Base-by-base conservation (phyloP, 2,113 vertebrate genomes). In the Eleginops maclovinus region DNA sequence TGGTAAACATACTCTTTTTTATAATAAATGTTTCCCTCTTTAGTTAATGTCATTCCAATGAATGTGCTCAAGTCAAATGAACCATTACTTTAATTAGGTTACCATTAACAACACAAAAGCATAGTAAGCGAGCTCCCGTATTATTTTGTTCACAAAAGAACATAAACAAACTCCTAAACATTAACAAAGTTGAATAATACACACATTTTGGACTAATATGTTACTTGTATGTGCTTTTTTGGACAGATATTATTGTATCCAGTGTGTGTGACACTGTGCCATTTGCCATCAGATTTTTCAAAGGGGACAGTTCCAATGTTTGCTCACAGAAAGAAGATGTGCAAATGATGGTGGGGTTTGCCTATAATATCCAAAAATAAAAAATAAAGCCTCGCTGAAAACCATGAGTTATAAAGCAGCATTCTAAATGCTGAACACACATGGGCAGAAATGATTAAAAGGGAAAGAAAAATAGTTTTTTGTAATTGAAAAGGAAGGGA, bases 201-300 rank as follows among this genome's bases (percentile, higher is more conserved):
- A 5, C n/a, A 61, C 58, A 71, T 60, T 59, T 31, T 31, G 6
- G 22, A 19, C 4, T 44, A 26, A 58, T 40, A 8, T 3, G 26
- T 73, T 62, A 46, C 40, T 63, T 67, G 4, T 71, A 50, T n/a
- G 10, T n/a, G 43, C 14, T 50, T 44, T 53, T 64, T 50, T 40
- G 64, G 4, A 24, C 22, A 36, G 19, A 28, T 56, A 5, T 49
- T 69, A 41, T 49, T 54, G 28, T 41, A 65, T 66, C 53, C 22
- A 41, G 21, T 3, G 17, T 43, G 16, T 31, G 67, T 67, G 72
- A 80, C 76, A 62, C 19, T 46, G 50, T 75, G 43, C 74, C 75
- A 82, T 82, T 79, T 74, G 55, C 47, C 67, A 58, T 62, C 50
- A 51, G 43, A 72, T 81, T 87, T 55, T 69, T 24, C 24, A 50